These are phyloP conservation scores for Ormyrus labotus DNA, from an alignment of 2,888 invertebrate species.

Conservation along the genomic window DNA sequence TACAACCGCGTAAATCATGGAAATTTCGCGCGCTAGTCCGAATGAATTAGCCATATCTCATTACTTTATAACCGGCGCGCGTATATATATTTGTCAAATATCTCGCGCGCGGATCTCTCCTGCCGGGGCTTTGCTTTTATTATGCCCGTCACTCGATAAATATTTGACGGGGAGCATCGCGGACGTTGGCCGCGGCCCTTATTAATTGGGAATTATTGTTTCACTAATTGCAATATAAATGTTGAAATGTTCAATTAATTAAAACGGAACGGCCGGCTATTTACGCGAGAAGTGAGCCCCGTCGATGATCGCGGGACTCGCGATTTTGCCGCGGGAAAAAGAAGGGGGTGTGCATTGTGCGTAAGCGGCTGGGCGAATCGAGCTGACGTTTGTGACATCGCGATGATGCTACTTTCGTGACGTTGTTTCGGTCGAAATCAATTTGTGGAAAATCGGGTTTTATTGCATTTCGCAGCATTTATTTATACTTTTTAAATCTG, in stretches of 20 bases:
- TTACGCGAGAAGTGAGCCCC: neutral
- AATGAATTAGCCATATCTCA: slow-evolving; percentile 31
- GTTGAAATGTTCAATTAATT: slow-evolving; percentile 52
- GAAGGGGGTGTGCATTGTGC: neutral
- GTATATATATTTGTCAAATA: slow-evolving; percentile 35
- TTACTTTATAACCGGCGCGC: slow-evolving; percentile 19
- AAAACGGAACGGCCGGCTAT: slow-evolving; percentile 5
- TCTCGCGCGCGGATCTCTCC: neutral
- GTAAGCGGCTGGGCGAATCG: neutral
- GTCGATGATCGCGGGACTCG: too few species aligned
- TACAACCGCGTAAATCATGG: neutral
- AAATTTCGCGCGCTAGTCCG: neutral
- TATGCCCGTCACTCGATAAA: slow-evolving; percentile 30
- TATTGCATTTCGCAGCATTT: too few species aligned
- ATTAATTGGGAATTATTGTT: slow-evolving; percentile 53
- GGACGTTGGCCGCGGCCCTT: neutral
- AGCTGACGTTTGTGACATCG: slow-evolving; percentile 23
- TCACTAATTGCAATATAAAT: slow-evolving; percentile 52
- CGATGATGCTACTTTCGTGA: neutral
- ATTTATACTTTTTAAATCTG: too few species aligned
- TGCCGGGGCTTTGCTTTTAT: slow-evolving; percentile 18
- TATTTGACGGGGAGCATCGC: slow-evolving; percentile 34
- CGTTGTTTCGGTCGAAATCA: too few species aligned
- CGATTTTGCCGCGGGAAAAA: too few species aligned
- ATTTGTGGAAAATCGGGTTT: too few species aligned